Evolutionary conservation across 2,113 vertebrate species (phyloP).

Genomic region (Tragelaphus strepsiceros): DNA sequence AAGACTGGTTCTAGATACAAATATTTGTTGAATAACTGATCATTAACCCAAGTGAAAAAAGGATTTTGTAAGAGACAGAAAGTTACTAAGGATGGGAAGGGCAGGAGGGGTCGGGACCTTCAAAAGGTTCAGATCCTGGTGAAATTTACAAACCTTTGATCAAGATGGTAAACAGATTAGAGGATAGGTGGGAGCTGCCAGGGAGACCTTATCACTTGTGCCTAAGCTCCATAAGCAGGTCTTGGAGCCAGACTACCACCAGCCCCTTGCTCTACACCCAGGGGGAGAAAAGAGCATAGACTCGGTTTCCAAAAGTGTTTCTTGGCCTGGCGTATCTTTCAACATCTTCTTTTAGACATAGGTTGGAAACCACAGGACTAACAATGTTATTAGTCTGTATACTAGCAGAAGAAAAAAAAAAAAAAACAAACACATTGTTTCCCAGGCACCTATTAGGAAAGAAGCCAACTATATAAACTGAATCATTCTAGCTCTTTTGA

Average conservation of each 20-base stretch:
- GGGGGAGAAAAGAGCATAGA: neutral
- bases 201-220: neutral
- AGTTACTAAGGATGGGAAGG: neutral
- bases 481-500: neutral
- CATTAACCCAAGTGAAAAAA: neutral
- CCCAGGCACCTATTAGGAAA: neutral
- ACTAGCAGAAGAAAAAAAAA: neutral
- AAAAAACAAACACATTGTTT: neutral
- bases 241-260: neutral
- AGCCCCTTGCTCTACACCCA: neutral
- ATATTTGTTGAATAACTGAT: slow-evolving; percentile 19
- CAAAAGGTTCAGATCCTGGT: neutral
- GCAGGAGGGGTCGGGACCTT: neutral
- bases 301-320: neutral
- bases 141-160: neutral
- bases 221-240: neutral
- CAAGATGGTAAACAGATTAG: neutral
- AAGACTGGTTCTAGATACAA: neutral
- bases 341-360: neutral
- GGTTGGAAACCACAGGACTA: neutral
- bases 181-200: neutral
- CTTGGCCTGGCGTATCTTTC: neutral
- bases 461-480: neutral
- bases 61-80: neutral
- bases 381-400: neutral